Evolutionary conservation across 2,888 invertebrate genomes (phyloP).

Genomic region (Tachina fera): DNA sequence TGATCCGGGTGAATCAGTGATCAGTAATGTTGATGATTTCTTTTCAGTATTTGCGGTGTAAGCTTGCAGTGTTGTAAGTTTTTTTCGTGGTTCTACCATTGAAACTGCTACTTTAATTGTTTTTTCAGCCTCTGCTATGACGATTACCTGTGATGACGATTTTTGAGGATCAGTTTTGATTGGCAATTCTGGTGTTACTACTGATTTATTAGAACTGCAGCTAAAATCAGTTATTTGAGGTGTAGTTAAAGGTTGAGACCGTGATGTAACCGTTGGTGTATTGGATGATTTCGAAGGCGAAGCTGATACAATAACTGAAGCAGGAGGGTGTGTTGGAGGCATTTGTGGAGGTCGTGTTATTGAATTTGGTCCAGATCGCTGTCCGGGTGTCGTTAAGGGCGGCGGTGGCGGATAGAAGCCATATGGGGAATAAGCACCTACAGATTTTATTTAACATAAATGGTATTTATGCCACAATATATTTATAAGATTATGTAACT

Average conservation of each 20-base stretch:
- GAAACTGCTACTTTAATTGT: neutral
- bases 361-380: constrained; percentile 41
- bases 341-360: constrained; percentile 54
- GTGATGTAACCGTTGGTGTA: constrained; percentile 51
- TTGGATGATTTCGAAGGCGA: constrained; percentile 74
- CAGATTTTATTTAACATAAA: constrained; percentile 4
- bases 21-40: constrained; percentile 77
- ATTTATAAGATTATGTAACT: constrained; percentile 69
- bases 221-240: constrained; percentile 23
- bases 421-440: constrained; percentile 77
- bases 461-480: neutral
- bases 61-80: constrained; percentile 80
- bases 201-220: constrained; percentile 71
- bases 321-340: constrained; percentile 66
- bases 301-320: constrained; percentile 77
- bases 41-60: constrained; percentile 75
- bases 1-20: constrained; percentile 76
- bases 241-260: constrained; percentile 38
- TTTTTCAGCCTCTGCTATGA: constrained; percentile 33
- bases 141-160: constrained; percentile 72
- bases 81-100: constrained; percentile 76
- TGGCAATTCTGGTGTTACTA: constrained; percentile 19
- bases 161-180: constrained; percentile 75
- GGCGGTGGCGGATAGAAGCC: constrained; percentile 81
- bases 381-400: constrained; percentile 77